Evolutionary conservation across 1,140 invertebrate species (phyloP), one percentile per base, ranked within the genome.

Genomic region (Paraescarpia echinospica): DNA sequence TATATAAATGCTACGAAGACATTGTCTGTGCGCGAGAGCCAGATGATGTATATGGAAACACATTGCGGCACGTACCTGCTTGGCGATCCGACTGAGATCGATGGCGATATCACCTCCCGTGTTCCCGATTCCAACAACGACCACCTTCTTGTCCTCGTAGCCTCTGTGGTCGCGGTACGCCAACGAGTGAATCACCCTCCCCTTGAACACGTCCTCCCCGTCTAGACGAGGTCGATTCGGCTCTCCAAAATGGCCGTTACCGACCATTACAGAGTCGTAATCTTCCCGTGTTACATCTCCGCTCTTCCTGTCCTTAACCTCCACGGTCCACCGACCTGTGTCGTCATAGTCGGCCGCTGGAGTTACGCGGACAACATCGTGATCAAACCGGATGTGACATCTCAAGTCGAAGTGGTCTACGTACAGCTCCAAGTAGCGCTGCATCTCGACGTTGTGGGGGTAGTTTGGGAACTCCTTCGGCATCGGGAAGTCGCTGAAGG

Each of bases 51-150:
- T 18, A 51, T 18, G 48, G 18, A 51, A 18, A 51, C 18, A 8
- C 48, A 1, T 18, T 51, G 34, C 6, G 31, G 31, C n/a, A 91
- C 35, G 93, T 94, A 96, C 96, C 95, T 96, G 93, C 91, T 96
- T 95, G 59, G 96, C 95, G n/a, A 96, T 95, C 92, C 95, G 95
- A 48, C 95, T 96, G 22, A 97, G 93, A 92, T 97, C 97, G 6
- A 96, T 96, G 33, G 96, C 97, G 41, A 96, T 96, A 94, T 97
- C 97, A 97, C 95, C 95, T 27, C 96, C 96, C 12, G 97, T 97
- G 94, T 97, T 97, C 22, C 97, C 97, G 51, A 97, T 96, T n/a
- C 97, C 97, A 33, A 97, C 94, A 33, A 97, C 95, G 31, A 97
- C 93, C 12, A 96, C 96, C 35, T 94, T 94, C 93, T 96, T 96